Evolutionary conservation across 2,797 vertebrate genomes (phyloP).

Genomic region (Psittacula echo): DNA sequence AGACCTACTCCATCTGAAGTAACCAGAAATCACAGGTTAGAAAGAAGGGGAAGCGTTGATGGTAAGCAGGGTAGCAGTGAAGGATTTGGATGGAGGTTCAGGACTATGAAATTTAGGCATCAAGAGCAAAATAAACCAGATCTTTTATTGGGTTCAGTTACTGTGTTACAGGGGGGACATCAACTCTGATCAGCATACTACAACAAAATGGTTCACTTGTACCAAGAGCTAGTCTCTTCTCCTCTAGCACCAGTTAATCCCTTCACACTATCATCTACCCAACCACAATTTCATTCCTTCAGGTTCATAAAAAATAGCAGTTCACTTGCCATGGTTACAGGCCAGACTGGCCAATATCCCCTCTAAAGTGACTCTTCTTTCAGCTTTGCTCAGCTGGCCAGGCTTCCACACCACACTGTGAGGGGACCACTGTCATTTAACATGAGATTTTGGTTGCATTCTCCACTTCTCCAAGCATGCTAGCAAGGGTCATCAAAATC

Average conservation of each 20-base stretch:
- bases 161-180: accelerated
- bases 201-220: background rate
- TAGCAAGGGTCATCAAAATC: background rate
- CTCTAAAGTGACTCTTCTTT: background rate
- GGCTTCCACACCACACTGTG: background rate
- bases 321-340: background rate
- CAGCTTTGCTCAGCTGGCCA: background rate
- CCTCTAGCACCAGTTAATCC: background rate
- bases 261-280: background rate
- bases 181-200: background rate
- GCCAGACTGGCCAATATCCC: background rate
- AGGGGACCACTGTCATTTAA: background rate
- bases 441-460: background rate
- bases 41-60: background rate
- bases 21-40: background rate
- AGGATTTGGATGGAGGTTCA: background rate
- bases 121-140: background rate
- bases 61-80: background rate
- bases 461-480: background rate
- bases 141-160: background rate
- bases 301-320: background rate
- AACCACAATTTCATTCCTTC: background rate
- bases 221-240: background rate
- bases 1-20: background rate
- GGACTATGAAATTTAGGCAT: background rate